These are phyloP conservation scores for Capitella teleta DNA, from an alignment of 1,140 invertebrate genomes.

Conservation along the genomic window DNA sequence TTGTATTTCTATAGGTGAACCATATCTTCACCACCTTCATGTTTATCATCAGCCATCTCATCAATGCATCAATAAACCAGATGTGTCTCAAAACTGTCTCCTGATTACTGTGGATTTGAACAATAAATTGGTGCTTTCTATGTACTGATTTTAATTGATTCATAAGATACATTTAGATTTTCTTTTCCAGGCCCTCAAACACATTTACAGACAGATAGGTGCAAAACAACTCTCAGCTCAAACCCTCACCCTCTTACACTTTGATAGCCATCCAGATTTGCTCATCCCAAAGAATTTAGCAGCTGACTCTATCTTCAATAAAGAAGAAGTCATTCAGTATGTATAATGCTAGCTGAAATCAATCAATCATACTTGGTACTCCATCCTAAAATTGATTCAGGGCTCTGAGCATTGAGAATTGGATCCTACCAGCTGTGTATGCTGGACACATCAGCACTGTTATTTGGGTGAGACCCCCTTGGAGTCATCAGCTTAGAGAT, in stretches of 20 bases:
- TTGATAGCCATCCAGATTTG: conserved; percentile 86
- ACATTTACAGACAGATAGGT: conserved; percentile 69
- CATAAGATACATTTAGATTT: too few species aligned
- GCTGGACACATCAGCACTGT: conserved; percentile 69
- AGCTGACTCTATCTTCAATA: conserved; percentile 55
- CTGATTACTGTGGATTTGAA: too few species aligned
- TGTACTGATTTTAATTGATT: too few species aligned
- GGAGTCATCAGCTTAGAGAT: conserved; percentile 68
- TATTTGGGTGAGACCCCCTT: conserved; percentile 78
- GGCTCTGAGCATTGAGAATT: conserved; percentile 74
- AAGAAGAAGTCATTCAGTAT: neutral
- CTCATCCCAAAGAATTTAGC: conserved; percentile 63
- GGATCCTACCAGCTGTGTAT: conserved; percentile 76
- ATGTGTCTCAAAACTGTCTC: too few species aligned
- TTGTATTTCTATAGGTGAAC: too few species aligned
- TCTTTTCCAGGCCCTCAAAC: conserved; percentile 43
- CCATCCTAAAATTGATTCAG: too few species aligned
- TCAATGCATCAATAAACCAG: too few species aligned
- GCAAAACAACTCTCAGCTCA: conserved; percentile 67
- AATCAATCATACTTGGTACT: neutral
- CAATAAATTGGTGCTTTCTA: too few species aligned
- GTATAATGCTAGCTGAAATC: neutral
- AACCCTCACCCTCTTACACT: conserved; percentile 64
- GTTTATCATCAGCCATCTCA: too few species aligned
- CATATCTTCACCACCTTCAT: too few species aligned